Percentiles rank a stretch among this genome's conserved stretches.
Evolutionary conservation across 2,888 invertebrate species (phyloP).

Genomic region (Agrilus cyanescens): DNA sequence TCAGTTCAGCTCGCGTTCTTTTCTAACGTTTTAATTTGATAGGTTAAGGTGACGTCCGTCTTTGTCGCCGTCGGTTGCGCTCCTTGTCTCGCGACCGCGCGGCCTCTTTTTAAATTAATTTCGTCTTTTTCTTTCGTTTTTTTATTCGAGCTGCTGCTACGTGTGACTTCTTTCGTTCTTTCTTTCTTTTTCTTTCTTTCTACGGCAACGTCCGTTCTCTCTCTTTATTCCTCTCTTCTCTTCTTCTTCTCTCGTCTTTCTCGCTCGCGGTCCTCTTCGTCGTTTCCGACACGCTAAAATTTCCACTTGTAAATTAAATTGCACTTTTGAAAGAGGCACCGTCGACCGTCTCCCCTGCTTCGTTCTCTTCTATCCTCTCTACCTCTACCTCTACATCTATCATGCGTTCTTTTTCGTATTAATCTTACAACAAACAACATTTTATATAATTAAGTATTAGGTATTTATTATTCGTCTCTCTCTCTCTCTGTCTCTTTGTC

Average conservation of each 20-base stretch:
- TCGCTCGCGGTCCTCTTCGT: conserved; percentile 40
- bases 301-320: conserved; percentile 28
- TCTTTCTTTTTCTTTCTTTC: conserved; percentile 16
- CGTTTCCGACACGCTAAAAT: conserved; percentile 30
- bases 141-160: conserved; percentile 6
- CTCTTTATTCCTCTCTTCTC: conserved; percentile 14
- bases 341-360: conserved; percentile 3
- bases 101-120: conserved; percentile 22
- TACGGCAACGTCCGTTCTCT: conserved; percentile 14
- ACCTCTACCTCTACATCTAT: too few species aligned
- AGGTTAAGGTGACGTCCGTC: conserved; percentile 30
- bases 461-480: conserved; percentile 8
- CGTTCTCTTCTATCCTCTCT: conserved; percentile 1
- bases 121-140: conserved; percentile 19
- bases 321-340: conserved; percentile 24
- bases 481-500: conserved; percentile 13
- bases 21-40: conserved; percentile 34
- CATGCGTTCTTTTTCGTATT: too few species aligned
- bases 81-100: conserved; percentile 31
- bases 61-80: conserved; percentile 22
- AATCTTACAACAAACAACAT: too few species aligned
- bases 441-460: too few species aligned
- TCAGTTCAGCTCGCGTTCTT: conserved; percentile 29
- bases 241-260: conserved; percentile 35
- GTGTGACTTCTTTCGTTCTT: conserved; percentile 15